Percentiles rank a stretch among this genome's conserved stretches.
phyloP scores from a whole-genome alignment of 2,797 vertebrate genomes.

The Gadopsis bispinosus region DNA sequence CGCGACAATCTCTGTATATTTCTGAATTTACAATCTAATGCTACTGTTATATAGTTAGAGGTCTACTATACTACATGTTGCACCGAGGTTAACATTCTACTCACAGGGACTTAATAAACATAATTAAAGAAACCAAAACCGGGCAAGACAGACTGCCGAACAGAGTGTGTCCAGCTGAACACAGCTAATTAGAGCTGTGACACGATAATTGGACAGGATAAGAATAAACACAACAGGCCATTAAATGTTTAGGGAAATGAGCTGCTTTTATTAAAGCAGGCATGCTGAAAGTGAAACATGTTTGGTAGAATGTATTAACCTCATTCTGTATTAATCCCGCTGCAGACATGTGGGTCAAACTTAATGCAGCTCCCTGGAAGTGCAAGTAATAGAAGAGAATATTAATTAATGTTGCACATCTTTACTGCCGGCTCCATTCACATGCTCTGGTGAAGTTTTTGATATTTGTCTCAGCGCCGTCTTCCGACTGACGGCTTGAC shows the following conservation, averaged over 20 bases:
- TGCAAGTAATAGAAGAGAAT: slow-evolving; percentile 43
- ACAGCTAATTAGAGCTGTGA: slow-evolving; percentile 58
- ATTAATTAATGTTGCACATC: slow-evolving; percentile 54
- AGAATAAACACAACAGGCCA: slow-evolving; percentile 61
- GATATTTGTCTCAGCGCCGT: slow-evolving; percentile 1
- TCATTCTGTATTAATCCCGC: slow-evolving; percentile 47
- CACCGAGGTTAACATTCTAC: slow-evolving; percentile 24
- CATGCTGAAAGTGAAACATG: slow-evolving; percentile 33
- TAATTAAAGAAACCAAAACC: slow-evolving; percentile 27
- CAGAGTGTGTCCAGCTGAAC: slow-evolving; percentile 24
- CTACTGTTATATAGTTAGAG: neutral
- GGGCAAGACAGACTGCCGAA: slow-evolving; percentile 15
- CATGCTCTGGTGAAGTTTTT: slow-evolving; percentile 10
- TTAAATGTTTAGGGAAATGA: slow-evolving; percentile 64
- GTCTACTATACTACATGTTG: neutral
- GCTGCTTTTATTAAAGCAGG: slow-evolving; percentile 49
- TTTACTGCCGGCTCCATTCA: neutral
- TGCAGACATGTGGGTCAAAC: slow-evolving; percentile 56
- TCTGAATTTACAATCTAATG: slow-evolving; percentile 3
- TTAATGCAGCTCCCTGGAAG: slow-evolving; percentile 48
- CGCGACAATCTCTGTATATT: neutral
- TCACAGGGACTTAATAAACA: slow-evolving; percentile 4
- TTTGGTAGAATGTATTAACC: slow-evolving; percentile 37
- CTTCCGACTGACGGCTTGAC: neutral
- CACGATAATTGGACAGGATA: slow-evolving; percentile 65